Conservation (phyloP, 1,140 invertebrate genomes). For the Pararge aegeria region DNA sequence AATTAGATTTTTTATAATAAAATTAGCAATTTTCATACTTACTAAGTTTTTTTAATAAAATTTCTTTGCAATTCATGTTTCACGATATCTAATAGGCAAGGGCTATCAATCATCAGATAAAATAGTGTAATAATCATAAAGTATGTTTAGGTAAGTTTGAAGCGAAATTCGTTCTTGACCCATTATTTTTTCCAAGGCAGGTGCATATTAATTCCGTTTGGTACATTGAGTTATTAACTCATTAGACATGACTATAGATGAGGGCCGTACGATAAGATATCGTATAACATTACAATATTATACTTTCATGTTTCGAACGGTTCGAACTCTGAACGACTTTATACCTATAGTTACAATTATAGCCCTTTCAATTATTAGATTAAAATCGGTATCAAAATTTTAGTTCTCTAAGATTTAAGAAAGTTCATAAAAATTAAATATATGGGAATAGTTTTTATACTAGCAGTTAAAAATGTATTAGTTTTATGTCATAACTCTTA, state of each 20-base stretch:
- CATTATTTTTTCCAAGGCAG: constrained; percentile 12
- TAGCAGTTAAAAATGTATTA: not conserved
- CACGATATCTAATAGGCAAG: not conserved
- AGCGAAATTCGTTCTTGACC: constrained; percentile 7
- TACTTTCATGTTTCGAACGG: not conserved
- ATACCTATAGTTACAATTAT: no score
- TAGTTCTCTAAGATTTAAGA: no score
- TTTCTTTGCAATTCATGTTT: not conserved
- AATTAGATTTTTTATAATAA: no score
- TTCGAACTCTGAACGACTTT: not conserved
- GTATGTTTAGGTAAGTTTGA: not conserved
- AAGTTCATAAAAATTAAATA: not conserved
- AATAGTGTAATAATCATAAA: not conserved
- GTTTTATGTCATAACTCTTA: not conserved
- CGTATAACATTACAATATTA: constrained; percentile 15
- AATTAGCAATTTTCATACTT: no score
- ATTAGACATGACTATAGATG: not conserved
- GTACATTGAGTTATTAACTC: not conserved
- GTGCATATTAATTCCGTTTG: constrained; percentile 11
- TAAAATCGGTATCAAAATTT: no score
- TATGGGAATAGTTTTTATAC: not conserved
- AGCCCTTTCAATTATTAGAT: no score
- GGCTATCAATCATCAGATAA: not conserved
- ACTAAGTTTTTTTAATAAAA: not conserved
- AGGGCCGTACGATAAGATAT: constrained; percentile 20